Conservation (phyloP, 92 coral and sea anemone species). For the Meandrina meandrites region DNA sequence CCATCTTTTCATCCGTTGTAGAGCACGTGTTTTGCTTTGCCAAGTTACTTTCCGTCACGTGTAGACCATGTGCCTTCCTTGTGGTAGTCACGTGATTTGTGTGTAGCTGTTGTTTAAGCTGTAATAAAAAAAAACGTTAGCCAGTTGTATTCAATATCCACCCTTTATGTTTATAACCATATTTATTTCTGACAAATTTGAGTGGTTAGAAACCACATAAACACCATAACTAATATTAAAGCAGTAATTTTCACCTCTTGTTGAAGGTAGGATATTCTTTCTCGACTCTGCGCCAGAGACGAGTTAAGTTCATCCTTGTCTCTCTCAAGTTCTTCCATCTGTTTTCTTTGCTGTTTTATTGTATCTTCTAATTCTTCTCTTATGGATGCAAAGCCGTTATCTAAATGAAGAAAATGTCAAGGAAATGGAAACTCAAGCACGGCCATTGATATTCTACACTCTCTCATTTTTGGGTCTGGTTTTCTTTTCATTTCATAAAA, state of each 20-base stretch:
- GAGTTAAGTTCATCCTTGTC: slow-evolving; percentile 23
- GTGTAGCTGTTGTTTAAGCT: neutral
- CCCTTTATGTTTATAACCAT: too few relatives aligned
- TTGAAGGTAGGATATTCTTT: slow-evolving; percentile 16
- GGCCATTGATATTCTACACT: neutral
- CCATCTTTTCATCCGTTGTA: neutral
- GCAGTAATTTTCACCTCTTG: slow-evolving; percentile 8
- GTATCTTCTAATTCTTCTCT: slow-evolving; percentile 41
- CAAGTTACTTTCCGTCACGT: neutral
- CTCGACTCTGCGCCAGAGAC: slow-evolving; percentile 16
- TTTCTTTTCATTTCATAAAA: neutral
- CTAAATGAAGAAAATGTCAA: neutral
- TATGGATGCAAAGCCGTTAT: slow-evolving; percentile 1
- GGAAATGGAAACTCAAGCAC: neutral
- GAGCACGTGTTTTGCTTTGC: neutral
- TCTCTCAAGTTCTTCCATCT: slow-evolving; percentile 17
- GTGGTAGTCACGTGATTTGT: slow-evolving; percentile 8
- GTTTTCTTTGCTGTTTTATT: slow-evolving; percentile 35
- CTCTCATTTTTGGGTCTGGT: neutral
- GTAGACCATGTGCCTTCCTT: slow-evolving; percentile 1
- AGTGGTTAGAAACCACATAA: neutral
- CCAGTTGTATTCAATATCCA: neutral
- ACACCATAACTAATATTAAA: too few relatives aligned
- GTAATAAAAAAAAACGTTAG: neutral
- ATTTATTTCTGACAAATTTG: too few relatives aligned